Base-by-base conservation (phyloP, 2,888 invertebrate genomes). In the Thecocarcelia acutangulata region DNA sequence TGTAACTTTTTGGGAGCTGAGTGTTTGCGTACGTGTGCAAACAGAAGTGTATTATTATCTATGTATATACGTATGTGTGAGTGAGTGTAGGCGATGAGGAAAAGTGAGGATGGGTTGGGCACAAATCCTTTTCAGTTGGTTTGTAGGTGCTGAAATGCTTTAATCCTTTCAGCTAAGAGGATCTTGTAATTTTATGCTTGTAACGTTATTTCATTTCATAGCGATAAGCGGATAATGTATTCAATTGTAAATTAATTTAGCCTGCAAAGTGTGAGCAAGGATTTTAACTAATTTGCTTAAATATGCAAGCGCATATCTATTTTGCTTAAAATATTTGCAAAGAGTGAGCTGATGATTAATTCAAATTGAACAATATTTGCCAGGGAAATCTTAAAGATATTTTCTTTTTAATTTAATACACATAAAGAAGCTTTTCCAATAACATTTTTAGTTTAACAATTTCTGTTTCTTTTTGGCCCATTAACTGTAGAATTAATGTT, bases 401-500 rank as follows among this genome's bases (percentile, higher is more conserved):
- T 72, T 52, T 24, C 28, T 28, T 12, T n/a, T 24, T 44, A n/a
- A 52, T n/a, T 50, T 28, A 13, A 2, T 13, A 6, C 19, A 8
- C 8, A 13, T 5, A 3, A 58, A 58, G 12, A 24, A 64, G 40
- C 33, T 19, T 40, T 48, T 42, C 21, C 6, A 24, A 13, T 19
- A 58, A 19, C 9, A 13, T 21, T 70, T 70, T 48, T 54, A 59
- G 42, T 76, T 48, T 56, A 19, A 24, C n/a, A 44, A 28, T 13
- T 70, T 54, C 54, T 59, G 59, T 46, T 50, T 13, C 86, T 89
- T 88, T 87, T 89, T 90, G 88, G 87, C 85, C 86, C 90, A 90
- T 90, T 90, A 90, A 90, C 87, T 89, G 86, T 73, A 85, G 86
- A 87, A 90, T 90, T 90, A 90, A 90, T 87, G 89, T 87, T 86